Percentiles rank a stretch among this genome's conserved stretches.
phyloP scores from a whole-genome alignment of 2,888 invertebrate genomes.

The Nasonia oneida region DNA sequence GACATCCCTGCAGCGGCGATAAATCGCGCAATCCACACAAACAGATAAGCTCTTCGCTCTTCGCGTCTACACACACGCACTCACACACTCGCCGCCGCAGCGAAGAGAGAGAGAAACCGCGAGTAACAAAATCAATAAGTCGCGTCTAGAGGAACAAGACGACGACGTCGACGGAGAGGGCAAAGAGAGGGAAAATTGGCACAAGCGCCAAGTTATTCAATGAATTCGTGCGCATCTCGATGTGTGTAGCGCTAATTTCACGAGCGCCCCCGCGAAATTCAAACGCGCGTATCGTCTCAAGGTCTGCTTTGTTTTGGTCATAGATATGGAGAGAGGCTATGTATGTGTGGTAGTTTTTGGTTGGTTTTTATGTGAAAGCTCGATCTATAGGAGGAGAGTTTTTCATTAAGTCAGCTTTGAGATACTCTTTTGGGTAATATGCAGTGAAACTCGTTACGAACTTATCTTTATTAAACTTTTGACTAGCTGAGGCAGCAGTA shows the following conservation, averaged over 20 bases:
- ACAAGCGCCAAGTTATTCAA: conserved; percentile 10
- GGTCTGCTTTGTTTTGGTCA: conserved; percentile 37
- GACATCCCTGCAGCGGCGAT: background rate
- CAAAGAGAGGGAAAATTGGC: conserved; percentile 42
- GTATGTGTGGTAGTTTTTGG: background rate
- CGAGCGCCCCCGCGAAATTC: background rate
- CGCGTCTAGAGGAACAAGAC: conserved; percentile 8
- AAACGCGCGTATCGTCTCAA: background rate
- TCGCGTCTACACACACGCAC: background rate
- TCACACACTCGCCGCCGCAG: background rate
- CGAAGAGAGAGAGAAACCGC: background rate
- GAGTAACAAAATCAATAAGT: conserved; percentile 10
- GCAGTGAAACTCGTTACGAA: background rate
- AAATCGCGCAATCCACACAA: background rate
- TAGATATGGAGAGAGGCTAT: background rate
- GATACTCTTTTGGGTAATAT: too few species aligned
- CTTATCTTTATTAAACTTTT: background rate
- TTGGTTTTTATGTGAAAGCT: background rate
- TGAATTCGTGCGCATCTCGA: background rate
- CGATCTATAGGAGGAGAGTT: background rate
- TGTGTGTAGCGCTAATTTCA: background rate
- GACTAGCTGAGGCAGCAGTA: background rate
- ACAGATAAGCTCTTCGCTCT: background rate
- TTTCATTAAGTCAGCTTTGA: background rate
- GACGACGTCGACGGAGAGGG: conserved; percentile 5